These are phyloP conservation scores for Hydropotes inermis DNA, from an alignment of 2,113 vertebrate species.

Conservation along the genomic window DNA sequence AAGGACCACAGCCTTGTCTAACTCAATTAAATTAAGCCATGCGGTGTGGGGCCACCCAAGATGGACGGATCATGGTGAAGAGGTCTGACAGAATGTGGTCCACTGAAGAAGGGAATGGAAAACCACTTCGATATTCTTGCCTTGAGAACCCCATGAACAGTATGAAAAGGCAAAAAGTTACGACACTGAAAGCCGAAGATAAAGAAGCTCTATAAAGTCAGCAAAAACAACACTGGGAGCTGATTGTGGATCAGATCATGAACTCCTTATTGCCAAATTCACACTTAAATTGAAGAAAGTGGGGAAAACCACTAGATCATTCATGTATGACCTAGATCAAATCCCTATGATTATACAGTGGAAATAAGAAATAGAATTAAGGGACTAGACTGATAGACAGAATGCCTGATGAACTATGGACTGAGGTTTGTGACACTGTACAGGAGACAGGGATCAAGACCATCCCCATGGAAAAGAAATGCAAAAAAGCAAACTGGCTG, in stretches of 20 bases:
- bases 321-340: background rate
- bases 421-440: accelerated
- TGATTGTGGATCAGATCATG: background rate
- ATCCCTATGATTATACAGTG: background rate
- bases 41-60: background rate
- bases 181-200: background rate
- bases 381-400: background rate
- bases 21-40: background rate
- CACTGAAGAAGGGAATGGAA: background rate
- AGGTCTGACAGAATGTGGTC: background rate
- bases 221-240: background rate
- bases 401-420: background rate
- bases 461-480: background rate
- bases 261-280: background rate
- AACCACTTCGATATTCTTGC: background rate
- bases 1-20: background rate
- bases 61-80: background rate
- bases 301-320: background rate
- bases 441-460: background rate
- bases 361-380: background rate
- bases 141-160: background rate
- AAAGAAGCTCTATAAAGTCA: background rate
- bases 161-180: background rate
- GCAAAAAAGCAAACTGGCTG: background rate
- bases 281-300: background rate